Conservation (phyloP, 2,113 vertebrate species). For the Coregonus clupeaformis region DNA sequence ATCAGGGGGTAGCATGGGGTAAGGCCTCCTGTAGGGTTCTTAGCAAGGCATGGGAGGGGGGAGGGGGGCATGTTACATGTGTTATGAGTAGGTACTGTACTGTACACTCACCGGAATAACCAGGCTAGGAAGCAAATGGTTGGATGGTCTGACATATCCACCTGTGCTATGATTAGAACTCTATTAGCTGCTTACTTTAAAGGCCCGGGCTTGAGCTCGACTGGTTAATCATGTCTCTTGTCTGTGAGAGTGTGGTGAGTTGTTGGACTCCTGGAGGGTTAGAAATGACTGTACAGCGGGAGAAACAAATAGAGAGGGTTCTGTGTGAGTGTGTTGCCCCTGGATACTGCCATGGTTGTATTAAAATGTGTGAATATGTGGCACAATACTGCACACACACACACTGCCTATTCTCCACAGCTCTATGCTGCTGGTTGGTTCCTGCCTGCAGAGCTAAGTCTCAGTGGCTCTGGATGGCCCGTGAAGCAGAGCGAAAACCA, state of each 20-base stretch:
- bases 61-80: too few species aligned
- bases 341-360: background rate
- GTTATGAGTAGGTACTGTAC: background rate
- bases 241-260: background rate
- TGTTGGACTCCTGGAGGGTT: background rate
- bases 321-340: background rate
- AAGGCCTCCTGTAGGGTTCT: background rate
- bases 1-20: background rate
- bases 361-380: background rate
- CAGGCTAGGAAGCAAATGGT: too few species aligned
- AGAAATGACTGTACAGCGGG: background rate
- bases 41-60: background rate
- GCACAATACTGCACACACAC: background rate
- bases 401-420: background rate
- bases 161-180: background rate
- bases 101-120: background rate
- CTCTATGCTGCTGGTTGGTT: conserved; percentile 8
- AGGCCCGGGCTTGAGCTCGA: background rate
- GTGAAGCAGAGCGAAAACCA: conserved; percentile 51
- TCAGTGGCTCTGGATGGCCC: conserved; percentile 13
- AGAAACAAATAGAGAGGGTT: background rate
- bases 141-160: background rate
- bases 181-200: background rate
- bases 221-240: background rate
- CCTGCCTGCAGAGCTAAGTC: conserved; percentile 5